phyloP scores from a whole-genome alignment of 2,888 invertebrate genomes.

The Sabatieria punctata region DNA sequence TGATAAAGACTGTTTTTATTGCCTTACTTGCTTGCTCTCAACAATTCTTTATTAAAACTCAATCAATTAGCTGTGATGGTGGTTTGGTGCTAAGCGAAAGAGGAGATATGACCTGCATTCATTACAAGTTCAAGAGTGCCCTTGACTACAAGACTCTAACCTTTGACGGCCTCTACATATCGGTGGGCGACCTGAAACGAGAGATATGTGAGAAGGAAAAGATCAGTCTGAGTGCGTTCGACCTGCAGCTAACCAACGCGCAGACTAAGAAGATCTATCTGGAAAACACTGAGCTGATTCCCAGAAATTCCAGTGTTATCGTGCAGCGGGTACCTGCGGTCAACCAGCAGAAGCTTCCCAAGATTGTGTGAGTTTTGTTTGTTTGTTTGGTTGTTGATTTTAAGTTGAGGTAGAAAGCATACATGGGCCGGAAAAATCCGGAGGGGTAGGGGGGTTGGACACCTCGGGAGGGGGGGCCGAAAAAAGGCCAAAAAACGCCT shows the following conservation, averaged over 20 bases:
- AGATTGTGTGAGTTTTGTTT: conserved; percentile 19
- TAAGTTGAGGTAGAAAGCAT: conserved; percentile 2
- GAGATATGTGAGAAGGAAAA: conserved; percentile 85
- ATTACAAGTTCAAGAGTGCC: conserved; percentile 95
- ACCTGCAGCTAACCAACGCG: conserved; percentile 86
- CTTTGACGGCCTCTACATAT: conserved; percentile 66
- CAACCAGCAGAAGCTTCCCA: conserved; percentile 24
- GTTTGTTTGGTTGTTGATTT: not conserved
- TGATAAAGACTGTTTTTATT: no score
- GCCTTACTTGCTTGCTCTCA: no score
- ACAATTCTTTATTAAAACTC: no score
- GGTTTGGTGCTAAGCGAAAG: no score
- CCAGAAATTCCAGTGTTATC: conserved; percentile 89
- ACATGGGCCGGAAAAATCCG: no score
- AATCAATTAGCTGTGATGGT: no score
- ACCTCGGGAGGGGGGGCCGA: no score
- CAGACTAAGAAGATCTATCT: conserved; percentile 83
- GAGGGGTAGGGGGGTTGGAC: no score
- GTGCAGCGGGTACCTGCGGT: conserved; percentile 72
- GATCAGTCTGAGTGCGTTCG: conserved; percentile 70
- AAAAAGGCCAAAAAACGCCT: no score
- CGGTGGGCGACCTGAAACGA: conserved; percentile 81
- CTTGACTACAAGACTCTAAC: conserved; percentile 82
- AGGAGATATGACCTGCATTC: conserved; percentile 54
- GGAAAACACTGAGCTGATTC: conserved; percentile 73